Evolutionary conservation across 2,113 vertebrate species (phyloP), one percentile per base, ranked within the genome.

Genomic region (Silurus asotus): DNA sequence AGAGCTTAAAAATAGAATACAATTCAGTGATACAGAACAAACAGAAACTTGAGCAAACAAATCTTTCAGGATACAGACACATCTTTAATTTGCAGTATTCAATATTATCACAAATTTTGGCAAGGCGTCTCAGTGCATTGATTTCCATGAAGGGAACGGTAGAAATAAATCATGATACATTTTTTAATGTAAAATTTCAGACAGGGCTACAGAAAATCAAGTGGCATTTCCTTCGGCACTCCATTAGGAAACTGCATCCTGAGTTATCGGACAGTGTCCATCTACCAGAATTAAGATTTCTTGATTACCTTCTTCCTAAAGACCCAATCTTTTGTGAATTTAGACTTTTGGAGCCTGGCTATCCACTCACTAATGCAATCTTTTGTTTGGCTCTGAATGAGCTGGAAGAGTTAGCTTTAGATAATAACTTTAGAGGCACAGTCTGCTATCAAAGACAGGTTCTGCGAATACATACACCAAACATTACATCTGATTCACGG

Each of bases 341-440:
- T 20, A 83, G 58, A 53, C 0, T 0, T 19, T 64, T 84, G 9
- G 8, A 28, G 5, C 17, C 45, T 7, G 74, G 75, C 11, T 88
- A 88, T 87, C 88, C 72, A 28, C 79, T 83, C 1, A 85, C 89
- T 25, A 81, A 23, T 15, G 8, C 79, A 51, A 65, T 87, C 51
- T 25, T 83, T 4, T 74, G 67, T 48, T 1, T 85, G 82, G 64
- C 64, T 59, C 79, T 83, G 56, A 61, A 45, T 0, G 19, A 87
- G 9, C 82, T 82, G 37, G 2, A 37, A 37, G 37, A 37, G 1
- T 2, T 37, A 37, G 1, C 3, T 37, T 37, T 37, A 37, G 37
- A 2, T 2, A 70, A 15, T 15, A 6, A 0, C 0, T 2, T 11
- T 37, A 70, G 5, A 2, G 6, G 4, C n/a, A 70, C 2, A 15